Evolutionary conservation across 2,888 invertebrate species (phyloP), one percentile per base, ranked within the genome.

Genomic region (Eucera pruinosa): DNA sequence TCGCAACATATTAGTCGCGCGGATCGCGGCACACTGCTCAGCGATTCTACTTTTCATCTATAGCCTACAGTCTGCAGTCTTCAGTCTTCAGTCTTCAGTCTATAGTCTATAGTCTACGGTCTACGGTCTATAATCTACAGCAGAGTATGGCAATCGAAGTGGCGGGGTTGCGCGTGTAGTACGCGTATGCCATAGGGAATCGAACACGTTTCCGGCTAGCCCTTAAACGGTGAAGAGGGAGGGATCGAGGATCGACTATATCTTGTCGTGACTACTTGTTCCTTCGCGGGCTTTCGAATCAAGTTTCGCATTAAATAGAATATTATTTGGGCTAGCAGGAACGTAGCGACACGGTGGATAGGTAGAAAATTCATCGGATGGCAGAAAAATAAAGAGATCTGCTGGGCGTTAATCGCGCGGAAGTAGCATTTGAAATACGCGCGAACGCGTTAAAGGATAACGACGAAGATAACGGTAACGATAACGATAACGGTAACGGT

Each of bases 91-190:
- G n/a, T n/a, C n/a, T n/a, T n/a, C n/a, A n/a, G n/a, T n/a, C n/a
- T n/a, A n/a, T n/a, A n/a, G n/a, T n/a, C n/a, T n/a, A n/a, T n/a
- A n/a, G n/a, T n/a, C n/a, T n/a, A n/a, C n/a, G n/a, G n/a, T n/a
- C n/a, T n/a, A n/a, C n/a, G n/a, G n/a, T n/a, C n/a, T n/a, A n/a
- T n/a, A n/a, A n/a, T 47, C 13, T 23, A 18, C 48, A 3, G 39
- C 9, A 39, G 6, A n/a, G 7, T 62, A 62, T 62, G 62, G 50
- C 48, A 62, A 62, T 62, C 48, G 36, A 48, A 62, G 25, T 62
- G 50, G 50, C 48, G 33, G 33, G 23, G 36, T 25, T 62, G 48
- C n/a, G n/a, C n/a, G n/a, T n/a, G n/a, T n/a, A n/a, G n/a, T n/a
- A n/a, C n/a, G n/a, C n/a, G n/a, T n/a, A n/a, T 50, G 1, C 36